Evolutionary conservation across 2,797 vertebrate species (phyloP).

Genomic region (Hydrocynus forskahlii): DNA sequence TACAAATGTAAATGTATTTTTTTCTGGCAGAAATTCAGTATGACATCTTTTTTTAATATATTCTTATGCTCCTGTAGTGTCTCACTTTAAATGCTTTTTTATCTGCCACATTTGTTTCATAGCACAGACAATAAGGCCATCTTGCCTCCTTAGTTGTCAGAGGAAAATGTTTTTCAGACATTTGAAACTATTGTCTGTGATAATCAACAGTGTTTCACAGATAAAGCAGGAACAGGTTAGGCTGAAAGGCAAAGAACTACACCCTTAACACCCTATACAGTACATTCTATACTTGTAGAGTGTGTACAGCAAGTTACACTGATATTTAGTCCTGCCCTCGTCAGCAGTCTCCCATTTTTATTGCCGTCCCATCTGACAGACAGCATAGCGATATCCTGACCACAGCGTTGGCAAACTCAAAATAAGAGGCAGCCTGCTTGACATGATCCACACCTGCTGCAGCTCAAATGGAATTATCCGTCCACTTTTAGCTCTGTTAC

Average conservation of each 20-base stretch:
- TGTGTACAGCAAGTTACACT: background rate
- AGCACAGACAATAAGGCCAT: too few relatives aligned
- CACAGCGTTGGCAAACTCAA: conserved; percentile 18
- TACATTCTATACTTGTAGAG: background rate
- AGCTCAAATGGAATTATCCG: conserved; percentile 58
- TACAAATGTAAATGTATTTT: too few relatives aligned
- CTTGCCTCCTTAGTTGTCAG: too few relatives aligned
- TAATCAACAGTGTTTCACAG: too few relatives aligned
- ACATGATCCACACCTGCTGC: conserved; percentile 54
- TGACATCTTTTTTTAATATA: too few relatives aligned
- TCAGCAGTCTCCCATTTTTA: conserved; percentile 24
- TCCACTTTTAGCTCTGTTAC: conserved; percentile 53
- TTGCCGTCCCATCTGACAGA: conserved; percentile 26
- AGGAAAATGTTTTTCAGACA: too few relatives aligned
- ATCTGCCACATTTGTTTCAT: too few relatives aligned
- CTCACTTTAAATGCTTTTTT: too few relatives aligned
- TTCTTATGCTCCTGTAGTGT: too few relatives aligned
- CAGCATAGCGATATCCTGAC: conserved; percentile 35
- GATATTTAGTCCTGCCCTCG: conserved; percentile 1
- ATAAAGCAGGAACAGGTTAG: background rate
- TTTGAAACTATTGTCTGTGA: too few relatives aligned
- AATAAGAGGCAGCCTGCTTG: conserved; percentile 44
- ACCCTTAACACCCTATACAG: background rate
- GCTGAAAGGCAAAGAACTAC: background rate
- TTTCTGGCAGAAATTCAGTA: too few relatives aligned